Percentiles rank a stretch among this genome's conserved stretches.
Evolutionary conservation across 2,888 invertebrate genomes (phyloP).

Genomic region (Sminthurides aquaticus): DNA sequence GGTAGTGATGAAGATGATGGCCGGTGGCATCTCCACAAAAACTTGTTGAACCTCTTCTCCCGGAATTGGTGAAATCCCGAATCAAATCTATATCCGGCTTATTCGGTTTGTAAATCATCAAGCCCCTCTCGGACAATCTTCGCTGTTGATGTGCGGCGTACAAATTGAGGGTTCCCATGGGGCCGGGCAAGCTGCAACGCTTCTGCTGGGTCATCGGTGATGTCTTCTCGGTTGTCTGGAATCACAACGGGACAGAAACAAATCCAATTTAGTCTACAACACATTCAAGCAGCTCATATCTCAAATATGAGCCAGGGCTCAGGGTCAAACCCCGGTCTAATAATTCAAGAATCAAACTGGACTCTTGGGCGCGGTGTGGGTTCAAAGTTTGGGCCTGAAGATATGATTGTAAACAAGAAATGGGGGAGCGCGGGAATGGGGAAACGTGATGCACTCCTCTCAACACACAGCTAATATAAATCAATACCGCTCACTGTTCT

Average conservation of each 20-base stretch:
- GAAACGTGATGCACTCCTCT: background rate
- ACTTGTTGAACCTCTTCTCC: conserved; percentile 32
- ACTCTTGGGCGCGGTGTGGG: no score
- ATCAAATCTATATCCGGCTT: conserved; percentile 43
- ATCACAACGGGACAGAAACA: background rate
- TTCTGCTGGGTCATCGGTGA: conserved; percentile 29
- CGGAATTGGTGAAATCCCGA: conserved; percentile 39
- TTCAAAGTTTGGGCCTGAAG: no score
- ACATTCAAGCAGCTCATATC: no score
- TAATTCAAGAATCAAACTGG: no score
- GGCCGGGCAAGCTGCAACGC: conserved; percentile 38
- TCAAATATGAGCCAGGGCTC: no score
- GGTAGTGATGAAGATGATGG: conserved; percentile 13
- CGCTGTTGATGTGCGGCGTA: conserved; percentile 41
- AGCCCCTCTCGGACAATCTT: conserved; percentile 40
- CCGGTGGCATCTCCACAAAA: conserved; percentile 12
- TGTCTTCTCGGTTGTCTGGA: conserved; percentile 32
- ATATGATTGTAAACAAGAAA: no score
- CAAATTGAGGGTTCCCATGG: conserved; percentile 30
- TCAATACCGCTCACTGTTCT: no score
- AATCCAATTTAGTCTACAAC: background rate
- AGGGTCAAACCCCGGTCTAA: no score
- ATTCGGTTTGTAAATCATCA: conserved; percentile 41
- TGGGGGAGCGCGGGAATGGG: no score
- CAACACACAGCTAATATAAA: no score